These are phyloP conservation scores for Garrulus glandarius DNA, from an alignment of 2,797 vertebrate species.

Conservation along the genomic window DNA sequence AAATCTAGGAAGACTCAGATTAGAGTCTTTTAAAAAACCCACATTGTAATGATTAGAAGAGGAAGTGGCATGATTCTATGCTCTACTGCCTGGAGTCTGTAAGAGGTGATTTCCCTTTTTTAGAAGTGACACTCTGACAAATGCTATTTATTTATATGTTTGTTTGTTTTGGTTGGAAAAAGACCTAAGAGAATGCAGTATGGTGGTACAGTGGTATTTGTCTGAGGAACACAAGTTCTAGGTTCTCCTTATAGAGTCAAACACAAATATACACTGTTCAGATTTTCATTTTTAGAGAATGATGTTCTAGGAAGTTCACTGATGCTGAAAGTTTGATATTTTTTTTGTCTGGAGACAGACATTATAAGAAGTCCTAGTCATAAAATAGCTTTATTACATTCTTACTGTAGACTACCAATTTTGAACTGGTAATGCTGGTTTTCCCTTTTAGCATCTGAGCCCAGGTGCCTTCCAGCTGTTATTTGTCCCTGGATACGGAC, in stretches of 20 bases:
- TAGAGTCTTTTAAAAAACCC: accelerated
- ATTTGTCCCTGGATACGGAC: not conserved
- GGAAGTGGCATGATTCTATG: not conserved
- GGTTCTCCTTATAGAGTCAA: not conserved
- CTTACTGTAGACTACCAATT: not conserved
- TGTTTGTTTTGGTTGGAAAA: not conserved
- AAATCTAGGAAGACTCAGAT: not conserved
- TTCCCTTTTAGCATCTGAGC: accelerated
- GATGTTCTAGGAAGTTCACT: not conserved
- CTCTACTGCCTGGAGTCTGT: not conserved
- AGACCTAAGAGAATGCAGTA: not conserved
- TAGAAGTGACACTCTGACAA: not conserved
- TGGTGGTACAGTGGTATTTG: not conserved
- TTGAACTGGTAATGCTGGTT: not conserved
- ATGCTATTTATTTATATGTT: not conserved
- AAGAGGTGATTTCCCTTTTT: not conserved
- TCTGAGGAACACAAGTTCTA: not conserved
- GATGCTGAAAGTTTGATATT: not conserved
- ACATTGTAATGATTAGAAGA: not conserved
- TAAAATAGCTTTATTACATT: not conserved
- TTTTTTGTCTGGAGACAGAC: not conserved
- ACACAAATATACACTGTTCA: not conserved
- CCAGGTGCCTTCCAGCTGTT: not conserved
- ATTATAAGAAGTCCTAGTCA: not conserved
- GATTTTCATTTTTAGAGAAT: not conserved